Conservation (phyloP, 2,113 vertebrate genomes). For the Melanerpes formicivorus region DNA sequence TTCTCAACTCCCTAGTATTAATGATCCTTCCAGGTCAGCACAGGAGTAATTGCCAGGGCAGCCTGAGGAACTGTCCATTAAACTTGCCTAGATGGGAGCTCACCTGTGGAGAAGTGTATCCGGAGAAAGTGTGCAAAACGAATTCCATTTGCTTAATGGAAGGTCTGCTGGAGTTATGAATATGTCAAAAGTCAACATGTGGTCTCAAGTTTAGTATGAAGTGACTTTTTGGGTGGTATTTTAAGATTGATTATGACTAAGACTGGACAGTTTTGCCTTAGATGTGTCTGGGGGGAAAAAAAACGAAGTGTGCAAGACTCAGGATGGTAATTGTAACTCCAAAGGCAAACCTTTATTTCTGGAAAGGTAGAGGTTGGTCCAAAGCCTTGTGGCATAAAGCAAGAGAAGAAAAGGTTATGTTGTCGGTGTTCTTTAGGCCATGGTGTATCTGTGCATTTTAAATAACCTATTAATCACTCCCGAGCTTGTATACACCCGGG, state of each 20-base stretch:
- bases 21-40: conserved; percentile 63
- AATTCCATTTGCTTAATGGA: conserved; percentile 30
- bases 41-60: conserved; percentile 45
- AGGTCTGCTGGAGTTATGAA: not conserved
- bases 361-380: not conserved
- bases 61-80: conserved; percentile 45
- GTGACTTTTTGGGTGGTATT: not conserved
- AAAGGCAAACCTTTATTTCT: not conserved
- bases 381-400: not conserved
- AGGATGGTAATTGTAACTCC: not conserved
- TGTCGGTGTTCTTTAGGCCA: not conserved
- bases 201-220: not conserved
- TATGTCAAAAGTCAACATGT: conserved; percentile 1
- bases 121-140: not conserved
- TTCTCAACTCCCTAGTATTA: conserved; percentile 49
- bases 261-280: not conserved
- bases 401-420: not conserved
- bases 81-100: conserved; percentile 40
- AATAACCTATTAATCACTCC: not conserved
- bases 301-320: not conserved
- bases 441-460: not conserved
- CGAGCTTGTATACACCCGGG: not conserved
- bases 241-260: not conserved
- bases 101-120: conserved; percentile 27
- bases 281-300: not conserved